Evolutionary conservation across 2,113 vertebrate genomes (phyloP).

Genomic region (Thalassarche chlororhynchos): DNA sequence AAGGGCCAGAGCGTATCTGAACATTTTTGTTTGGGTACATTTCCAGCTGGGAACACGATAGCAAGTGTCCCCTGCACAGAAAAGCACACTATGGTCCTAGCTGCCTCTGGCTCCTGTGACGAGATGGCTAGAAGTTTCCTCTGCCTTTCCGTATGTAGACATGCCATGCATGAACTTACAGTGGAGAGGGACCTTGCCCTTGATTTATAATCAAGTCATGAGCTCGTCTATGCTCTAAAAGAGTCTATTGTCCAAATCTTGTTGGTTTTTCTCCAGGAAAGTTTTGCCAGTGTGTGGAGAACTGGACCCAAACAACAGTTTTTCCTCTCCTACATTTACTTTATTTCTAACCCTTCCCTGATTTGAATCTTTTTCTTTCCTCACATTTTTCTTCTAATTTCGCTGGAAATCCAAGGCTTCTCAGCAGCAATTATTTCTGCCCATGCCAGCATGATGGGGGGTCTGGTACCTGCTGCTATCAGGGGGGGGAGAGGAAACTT

Average conservation of each 20-base stretch:
- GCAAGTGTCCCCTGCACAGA: neutral
- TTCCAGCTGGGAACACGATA: neutral
- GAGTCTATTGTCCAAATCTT: conserved; percentile 28
- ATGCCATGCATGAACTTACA: conserved; percentile 30
- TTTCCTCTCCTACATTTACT: neutral
- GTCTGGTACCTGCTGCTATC: neutral
- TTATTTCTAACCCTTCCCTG: neutral
- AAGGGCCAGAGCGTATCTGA: neutral
- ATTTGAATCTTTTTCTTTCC: neutral
- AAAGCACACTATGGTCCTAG: neutral
- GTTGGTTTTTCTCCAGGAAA: neutral
- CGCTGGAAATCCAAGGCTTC: neutral
- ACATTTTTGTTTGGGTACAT: neutral
- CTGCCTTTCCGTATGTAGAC: neutral
- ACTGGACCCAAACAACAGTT: neutral
- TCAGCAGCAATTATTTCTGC: neutral
- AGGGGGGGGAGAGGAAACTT: neutral
- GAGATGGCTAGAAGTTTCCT: neutral
- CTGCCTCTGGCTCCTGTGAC: neutral
- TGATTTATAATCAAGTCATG: conserved; percentile 36
- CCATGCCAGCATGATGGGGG: neutral
- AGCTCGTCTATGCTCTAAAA: conserved; percentile 37
- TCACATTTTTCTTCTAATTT: neutral
- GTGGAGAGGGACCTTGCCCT: neutral
- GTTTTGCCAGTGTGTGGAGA: neutral